Evolutionary conservation across 2,113 vertebrate species (phyloP).

Genomic region (Heterocephalus glaber): DNA sequence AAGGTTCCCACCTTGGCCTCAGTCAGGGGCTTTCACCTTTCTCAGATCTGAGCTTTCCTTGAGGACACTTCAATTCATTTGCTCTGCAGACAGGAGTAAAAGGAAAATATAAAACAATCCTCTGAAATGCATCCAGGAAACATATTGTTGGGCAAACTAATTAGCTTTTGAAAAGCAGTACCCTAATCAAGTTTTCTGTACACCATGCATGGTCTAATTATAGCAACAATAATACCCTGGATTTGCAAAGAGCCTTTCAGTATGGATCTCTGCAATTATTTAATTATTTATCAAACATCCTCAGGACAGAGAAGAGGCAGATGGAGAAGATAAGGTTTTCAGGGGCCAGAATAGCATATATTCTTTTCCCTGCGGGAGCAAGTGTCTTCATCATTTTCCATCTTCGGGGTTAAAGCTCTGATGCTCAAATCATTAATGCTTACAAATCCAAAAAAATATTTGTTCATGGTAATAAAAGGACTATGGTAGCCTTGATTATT

Average conservation of each 20-base stretch:
- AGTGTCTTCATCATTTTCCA: slow-evolving; percentile 32
- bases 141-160: slow-evolving; percentile 67
- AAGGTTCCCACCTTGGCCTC: not conserved
- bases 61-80: slow-evolving; percentile 60
- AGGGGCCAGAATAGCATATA: not conserved
- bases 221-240: slow-evolving; percentile 63
- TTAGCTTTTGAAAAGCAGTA: slow-evolving; percentile 70
- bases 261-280: slow-evolving; percentile 72
- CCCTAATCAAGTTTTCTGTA: slow-evolving; percentile 73
- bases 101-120: slow-evolving; percentile 63
- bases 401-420: slow-evolving; percentile 56
- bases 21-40: not conserved
- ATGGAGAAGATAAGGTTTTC: slow-evolving; percentile 50
- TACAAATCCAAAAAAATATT: slow-evolving; percentile 48
- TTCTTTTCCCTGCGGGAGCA: slow-evolving; percentile 42
- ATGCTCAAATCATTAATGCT: slow-evolving; percentile 59
- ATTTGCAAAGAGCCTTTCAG: slow-evolving; percentile 70
- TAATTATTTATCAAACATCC: slow-evolving; percentile 73
- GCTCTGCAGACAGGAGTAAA: slow-evolving; percentile 54
- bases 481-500: slow-evolving; percentile 68
- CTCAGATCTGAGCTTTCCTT: not conserved
- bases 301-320: slow-evolving; percentile 56
- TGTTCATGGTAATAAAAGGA: slow-evolving; percentile 51
- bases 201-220: slow-evolving; percentile 65
- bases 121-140: slow-evolving; percentile 69